A percentile compares a stretch with the other conserved stretches of the same genome.
These are phyloP conservation scores for Triplophysa siluroides DNA, from an alignment of 2,113 vertebrate genomes.

Conservation along the genomic window DNA sequence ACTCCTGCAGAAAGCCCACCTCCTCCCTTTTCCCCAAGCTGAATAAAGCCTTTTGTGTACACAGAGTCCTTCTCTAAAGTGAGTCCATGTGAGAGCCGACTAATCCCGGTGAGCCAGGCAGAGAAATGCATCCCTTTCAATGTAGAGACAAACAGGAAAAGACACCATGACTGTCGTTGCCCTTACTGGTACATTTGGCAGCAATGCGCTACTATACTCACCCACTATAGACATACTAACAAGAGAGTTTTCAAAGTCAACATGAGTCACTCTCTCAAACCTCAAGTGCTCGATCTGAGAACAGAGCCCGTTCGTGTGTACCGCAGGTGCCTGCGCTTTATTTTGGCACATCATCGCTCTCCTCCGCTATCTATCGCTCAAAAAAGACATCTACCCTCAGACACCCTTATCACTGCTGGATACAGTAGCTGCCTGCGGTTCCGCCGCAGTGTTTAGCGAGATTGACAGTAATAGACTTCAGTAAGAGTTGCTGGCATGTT, in stretches of 20 bases:
- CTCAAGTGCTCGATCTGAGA: conserved; percentile 48
- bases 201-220: not conserved
- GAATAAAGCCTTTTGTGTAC: conserved; percentile 34
- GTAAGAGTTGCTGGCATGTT: not conserved
- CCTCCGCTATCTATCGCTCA: not conserved
- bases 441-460: conserved; percentile 45
- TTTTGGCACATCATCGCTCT: conserved; percentile 11
- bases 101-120: conserved; percentile 20
- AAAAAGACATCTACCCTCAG: not conserved
- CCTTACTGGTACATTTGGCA: not conserved
- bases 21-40: conserved; percentile 27
- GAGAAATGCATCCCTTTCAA: conserved; percentile 5
- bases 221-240: conserved; percentile 25
- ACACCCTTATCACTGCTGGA: conserved; percentile 11
- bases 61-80: conserved; percentile 17
- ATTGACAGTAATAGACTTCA: conserved; percentile 28
- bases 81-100: conserved; percentile 9
- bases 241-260: not conserved
- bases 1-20: conserved; percentile 56
- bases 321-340: conserved; percentile 5
- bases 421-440: conserved; percentile 2
- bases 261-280: conserved; percentile 16
- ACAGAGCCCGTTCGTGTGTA: conserved; percentile 58
- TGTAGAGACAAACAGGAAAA: conserved; percentile 7
- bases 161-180: conserved; percentile 14